Percentiles rank a stretch among this genome's conserved stretches.
phyloP scores from a whole-genome alignment of 2,797 vertebrate genomes.

The Myripristis jacobus region DNA sequence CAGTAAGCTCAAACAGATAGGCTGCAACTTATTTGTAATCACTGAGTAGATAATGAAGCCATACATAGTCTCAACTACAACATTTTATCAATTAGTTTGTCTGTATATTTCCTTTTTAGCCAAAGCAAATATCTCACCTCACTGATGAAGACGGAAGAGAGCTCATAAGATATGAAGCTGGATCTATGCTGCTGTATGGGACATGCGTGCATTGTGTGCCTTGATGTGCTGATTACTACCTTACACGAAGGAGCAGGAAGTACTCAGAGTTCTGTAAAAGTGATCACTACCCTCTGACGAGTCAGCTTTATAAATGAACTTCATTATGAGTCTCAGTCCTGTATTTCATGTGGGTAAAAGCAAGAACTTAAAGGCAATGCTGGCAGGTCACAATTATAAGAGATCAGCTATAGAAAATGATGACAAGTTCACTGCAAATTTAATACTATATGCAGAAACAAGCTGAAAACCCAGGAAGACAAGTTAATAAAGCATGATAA shows the following conservation, averaged over 20 bases:
- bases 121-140: slow-evolving; percentile 45
- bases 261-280: slow-evolving; percentile 54
- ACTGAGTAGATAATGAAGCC: not conserved
- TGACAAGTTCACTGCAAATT: not conserved
- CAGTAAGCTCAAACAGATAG: not conserved
- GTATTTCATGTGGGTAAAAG: not conserved
- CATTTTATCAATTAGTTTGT: no score
- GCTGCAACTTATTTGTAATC: not conserved
- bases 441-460: not conserved
- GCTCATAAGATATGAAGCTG: not conserved
- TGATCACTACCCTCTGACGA: not conserved
- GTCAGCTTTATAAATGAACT: slow-evolving; percentile 3
- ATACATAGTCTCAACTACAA: not conserved
- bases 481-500: not conserved
- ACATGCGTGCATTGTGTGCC: slow-evolving; percentile 4
- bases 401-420: not conserved
- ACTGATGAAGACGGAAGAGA: slow-evolving; percentile 5
- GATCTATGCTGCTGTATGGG: not conserved
- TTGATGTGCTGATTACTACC: slow-evolving; percentile 16
- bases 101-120: not conserved
- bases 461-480: not conserved
- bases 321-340: not conserved
- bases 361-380: not conserved
- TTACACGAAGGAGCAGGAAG: slow-evolving; percentile 55
- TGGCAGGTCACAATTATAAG: not conserved